Conservation (phyloP, 2,113 vertebrate species). For the Eulacestoma nigropectus region DNA sequence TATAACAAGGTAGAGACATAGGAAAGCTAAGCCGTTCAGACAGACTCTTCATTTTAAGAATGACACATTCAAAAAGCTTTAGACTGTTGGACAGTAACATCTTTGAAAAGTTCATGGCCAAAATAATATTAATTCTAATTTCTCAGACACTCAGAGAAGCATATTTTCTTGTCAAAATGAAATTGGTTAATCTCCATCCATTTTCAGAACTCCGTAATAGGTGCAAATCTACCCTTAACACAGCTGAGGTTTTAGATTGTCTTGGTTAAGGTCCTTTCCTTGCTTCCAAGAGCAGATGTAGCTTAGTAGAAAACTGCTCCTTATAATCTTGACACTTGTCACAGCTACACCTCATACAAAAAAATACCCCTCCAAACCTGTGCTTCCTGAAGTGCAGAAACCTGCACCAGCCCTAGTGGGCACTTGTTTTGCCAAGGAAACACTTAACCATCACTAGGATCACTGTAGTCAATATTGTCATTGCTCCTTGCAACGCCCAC, state of each 20-base stretch:
- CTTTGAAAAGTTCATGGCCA: background rate
- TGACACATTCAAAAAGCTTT: background rate
- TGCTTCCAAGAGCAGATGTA: background rate
- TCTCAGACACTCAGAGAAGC: background rate
- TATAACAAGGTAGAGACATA: background rate
- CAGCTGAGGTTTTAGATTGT: background rate
- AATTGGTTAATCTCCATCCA: background rate
- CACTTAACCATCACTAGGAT: background rate
- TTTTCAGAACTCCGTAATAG: background rate
- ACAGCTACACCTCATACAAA: background rate
- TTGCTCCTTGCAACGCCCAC: background rate
- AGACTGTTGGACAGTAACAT: background rate
- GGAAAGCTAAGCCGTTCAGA: background rate
- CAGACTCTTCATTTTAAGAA: background rate
- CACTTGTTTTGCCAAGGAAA: background rate
- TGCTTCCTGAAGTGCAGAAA: background rate
- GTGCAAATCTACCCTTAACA: background rate
- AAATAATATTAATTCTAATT: background rate
- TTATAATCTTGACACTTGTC: background rate
- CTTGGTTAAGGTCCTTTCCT: background rate
- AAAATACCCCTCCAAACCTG: background rate
- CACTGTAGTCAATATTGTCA: background rate
- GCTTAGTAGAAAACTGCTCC: background rate
- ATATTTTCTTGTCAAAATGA: background rate
- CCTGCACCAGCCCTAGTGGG: fast-evolving